Percentiles rank a stretch among this genome's conserved stretches.
Evolutionary conservation across 2,113 vertebrate species (phyloP).

Genomic region (Atlantisia rogersi): DNA sequence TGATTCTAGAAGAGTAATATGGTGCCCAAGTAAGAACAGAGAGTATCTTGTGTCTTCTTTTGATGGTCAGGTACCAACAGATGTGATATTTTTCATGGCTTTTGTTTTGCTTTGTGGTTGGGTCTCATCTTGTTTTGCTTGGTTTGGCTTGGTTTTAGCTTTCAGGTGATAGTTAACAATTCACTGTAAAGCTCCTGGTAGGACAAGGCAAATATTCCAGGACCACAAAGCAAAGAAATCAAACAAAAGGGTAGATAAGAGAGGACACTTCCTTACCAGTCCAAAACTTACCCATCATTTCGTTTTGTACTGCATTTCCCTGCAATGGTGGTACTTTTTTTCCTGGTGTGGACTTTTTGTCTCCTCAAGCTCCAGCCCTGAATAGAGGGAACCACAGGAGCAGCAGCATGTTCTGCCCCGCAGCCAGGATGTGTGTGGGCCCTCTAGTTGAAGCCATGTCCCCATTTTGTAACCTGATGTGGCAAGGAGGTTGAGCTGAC

Average conservation of each 20-base stretch:
- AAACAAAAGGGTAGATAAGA: background rate
- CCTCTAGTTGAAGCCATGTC: background rate
- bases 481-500: background rate
- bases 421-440: background rate
- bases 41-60: background rate
- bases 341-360: background rate
- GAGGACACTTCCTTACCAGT: background rate
- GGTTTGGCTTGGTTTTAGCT: background rate
- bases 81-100: background rate
- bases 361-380: background rate
- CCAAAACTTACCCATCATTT: background rate
- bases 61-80: background rate
- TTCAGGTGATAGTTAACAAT: background rate
- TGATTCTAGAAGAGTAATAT: background rate
- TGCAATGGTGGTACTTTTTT: background rate
- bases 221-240: background rate
- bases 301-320: background rate
- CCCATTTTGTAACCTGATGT: background rate
- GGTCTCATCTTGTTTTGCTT: background rate
- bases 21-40: background rate
- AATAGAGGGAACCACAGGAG: background rate
- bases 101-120: background rate
- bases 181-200: background rate
- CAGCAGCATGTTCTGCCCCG: background rate
- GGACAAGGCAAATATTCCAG: background rate